These are phyloP conservation scores for Onchidella celtica DNA, from an alignment of 2,888 invertebrate genomes.

Conservation along the genomic window DNA sequence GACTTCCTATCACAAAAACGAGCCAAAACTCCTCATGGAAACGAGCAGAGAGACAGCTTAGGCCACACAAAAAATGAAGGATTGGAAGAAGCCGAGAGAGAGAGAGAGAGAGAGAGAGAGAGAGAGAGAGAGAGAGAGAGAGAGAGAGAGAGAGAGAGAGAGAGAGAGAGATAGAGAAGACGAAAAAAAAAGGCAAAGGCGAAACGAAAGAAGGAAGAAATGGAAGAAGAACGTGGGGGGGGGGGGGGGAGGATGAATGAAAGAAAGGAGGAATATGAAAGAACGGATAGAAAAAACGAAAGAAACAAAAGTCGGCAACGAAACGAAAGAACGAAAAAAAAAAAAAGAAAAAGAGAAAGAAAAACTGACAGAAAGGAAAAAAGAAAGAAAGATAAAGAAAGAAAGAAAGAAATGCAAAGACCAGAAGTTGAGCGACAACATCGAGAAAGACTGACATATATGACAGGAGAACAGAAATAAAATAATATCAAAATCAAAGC, in stretches of 20 bases:
- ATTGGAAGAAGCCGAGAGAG: background rate
- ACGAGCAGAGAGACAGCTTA: too few relatives aligned
- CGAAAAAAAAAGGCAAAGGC: background rate
- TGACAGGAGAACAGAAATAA: too few relatives aligned
- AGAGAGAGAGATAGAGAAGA: background rate
- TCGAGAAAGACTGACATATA: too few relatives aligned
- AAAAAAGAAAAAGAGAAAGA: conserved; percentile 4
- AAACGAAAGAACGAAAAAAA: background rate
- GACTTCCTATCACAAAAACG: too few relatives aligned
- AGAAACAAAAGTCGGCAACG: background rate
- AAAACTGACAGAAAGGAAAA: background rate
- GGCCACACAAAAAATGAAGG: too few relatives aligned
- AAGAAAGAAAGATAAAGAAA: background rate
- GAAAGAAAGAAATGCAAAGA: too few relatives aligned
- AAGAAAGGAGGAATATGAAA: background rate
- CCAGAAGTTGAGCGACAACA: too few relatives aligned
- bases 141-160: too few relatives aligned
- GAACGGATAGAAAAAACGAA: background rate
- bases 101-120: background rate
- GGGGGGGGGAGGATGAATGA: background rate
- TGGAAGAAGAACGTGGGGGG: background rate
- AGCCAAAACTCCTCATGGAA: too few relatives aligned
- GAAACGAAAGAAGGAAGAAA: conserved; percentile 4
- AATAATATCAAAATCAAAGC: too few relatives aligned
- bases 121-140: conserved; percentile 4